A percentile compares a stretch with the other conserved stretches of the same genome.
Conservation (phyloP, 2,113 vertebrate genomes). For the Tychaedon coryphoeus region DNA sequence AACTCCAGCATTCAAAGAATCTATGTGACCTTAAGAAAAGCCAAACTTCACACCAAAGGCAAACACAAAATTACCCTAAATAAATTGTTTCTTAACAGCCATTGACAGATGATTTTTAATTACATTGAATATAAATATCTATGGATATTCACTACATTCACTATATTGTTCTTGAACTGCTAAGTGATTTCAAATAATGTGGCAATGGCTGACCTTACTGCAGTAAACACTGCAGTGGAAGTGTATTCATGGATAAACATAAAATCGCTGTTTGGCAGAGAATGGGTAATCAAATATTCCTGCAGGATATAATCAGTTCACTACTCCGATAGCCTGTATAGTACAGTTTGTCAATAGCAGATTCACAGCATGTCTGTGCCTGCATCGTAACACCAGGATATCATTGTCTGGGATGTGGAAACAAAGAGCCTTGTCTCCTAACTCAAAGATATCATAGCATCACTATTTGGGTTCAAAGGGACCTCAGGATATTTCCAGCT, state of each 20-base stretch:
- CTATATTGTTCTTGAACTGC: not conserved
- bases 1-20: not conserved
- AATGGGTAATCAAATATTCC: not conserved
- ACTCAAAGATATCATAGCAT: fast-evolving
- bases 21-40: not conserved
- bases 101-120: not conserved
- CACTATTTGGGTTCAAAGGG: not conserved
- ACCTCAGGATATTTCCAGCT: not conserved
- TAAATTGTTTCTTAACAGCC: not conserved
- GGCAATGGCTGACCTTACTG: not conserved
- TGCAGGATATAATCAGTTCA: not conserved
- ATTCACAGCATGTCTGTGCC: not conserved
- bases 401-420: not conserved
- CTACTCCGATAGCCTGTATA: not conserved
- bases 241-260: not conserved
- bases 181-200: not conserved
- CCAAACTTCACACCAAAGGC: not conserved
- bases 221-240: not conserved
- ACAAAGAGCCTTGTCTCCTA: not conserved
- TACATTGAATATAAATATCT: not conserved
- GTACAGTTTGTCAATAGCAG: not conserved
- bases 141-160: not conserved
- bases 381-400: not conserved
- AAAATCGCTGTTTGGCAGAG: not conserved
- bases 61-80: not conserved